Conservation (phyloP, 2,797 vertebrate genomes). For the Benthosema pterotum region DNA sequence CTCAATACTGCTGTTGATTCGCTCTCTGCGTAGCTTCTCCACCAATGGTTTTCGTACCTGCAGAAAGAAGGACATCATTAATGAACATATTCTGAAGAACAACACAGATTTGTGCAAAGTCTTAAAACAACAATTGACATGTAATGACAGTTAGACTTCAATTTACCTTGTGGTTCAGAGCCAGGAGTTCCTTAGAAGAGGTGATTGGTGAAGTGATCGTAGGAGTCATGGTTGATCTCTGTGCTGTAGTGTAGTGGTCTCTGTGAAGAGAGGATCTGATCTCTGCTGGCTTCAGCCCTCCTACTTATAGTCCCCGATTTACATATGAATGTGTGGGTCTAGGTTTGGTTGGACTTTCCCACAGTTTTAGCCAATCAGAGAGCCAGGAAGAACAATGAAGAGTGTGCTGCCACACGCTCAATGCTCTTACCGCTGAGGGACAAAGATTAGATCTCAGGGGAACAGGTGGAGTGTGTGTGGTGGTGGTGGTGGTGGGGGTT, state of each 20-base stretch:
- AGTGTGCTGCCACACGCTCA: slow-evolving; percentile 39
- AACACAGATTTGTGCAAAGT: neutral
- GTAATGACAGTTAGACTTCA: neutral
- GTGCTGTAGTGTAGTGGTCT: slow-evolving; percentile 71
- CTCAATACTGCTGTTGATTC: slow-evolving; percentile 62
- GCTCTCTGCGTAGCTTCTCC: slow-evolving; percentile 80
- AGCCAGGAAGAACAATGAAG: slow-evolving; percentile 58
- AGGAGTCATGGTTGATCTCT: slow-evolving; percentile 79
- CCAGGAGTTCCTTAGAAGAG: slow-evolving; percentile 64
- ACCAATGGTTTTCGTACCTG: slow-evolving; percentile 87
- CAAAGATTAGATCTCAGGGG: slow-evolving; percentile 34
- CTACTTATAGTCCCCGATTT: slow-evolving; percentile 83
- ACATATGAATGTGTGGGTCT: slow-evolving; percentile 86
- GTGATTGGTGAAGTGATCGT: slow-evolving; percentile 59
- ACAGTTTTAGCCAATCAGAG: slow-evolving; percentile 88
- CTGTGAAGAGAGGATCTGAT: slow-evolving; percentile 71
- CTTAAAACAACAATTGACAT: neutral
- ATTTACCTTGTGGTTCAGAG: slow-evolving; percentile 76
- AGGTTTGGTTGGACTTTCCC: slow-evolving; percentile 80
- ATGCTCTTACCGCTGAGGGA: slow-evolving; percentile 61
- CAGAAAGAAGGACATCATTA: slow-evolving; percentile 40
- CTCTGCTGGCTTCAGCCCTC: slow-evolving; percentile 55
- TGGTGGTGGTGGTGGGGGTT: slow-evolving; percentile 20
- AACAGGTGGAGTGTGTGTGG: slow-evolving; percentile 16
- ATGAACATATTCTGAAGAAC: slow-evolving; percentile 16